These are phyloP conservation scores for Chymomyza costata DNA, from an alignment of 1,140 invertebrate genomes.

Conservation along the genomic window DNA sequence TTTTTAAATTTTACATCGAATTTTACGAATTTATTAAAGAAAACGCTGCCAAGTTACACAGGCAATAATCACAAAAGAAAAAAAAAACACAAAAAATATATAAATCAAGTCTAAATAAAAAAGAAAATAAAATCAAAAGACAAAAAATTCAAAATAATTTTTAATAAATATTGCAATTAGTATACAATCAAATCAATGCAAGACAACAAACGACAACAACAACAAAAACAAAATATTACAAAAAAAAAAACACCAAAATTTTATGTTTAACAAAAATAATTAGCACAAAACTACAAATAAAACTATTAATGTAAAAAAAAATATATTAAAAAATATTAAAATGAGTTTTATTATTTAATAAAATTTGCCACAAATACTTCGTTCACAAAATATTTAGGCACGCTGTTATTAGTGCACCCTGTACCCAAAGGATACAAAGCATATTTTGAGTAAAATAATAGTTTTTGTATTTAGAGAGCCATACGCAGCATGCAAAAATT, in stretches of 20 bases:
- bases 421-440: too few relatives aligned
- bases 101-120: slow-evolving; percentile 14
- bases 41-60: neutral
- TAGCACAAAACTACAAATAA: slow-evolving; percentile 70
- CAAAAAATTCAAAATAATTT: slow-evolving; percentile 49
- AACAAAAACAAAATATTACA: slow-evolving; percentile 23
- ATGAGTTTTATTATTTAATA: too few relatives aligned
- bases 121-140: slow-evolving; percentile 24
- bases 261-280: slow-evolving; percentile 66
- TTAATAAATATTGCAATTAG: slow-evolving; percentile 44
- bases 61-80: slow-evolving; percentile 23
- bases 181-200: slow-evolving; percentile 61
- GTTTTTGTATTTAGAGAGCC: too few relatives aligned
- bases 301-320: slow-evolving; percentile 66
- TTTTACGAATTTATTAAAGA: slow-evolving; percentile 67
- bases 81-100: slow-evolving; percentile 15
- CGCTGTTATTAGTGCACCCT: too few relatives aligned
- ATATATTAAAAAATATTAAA: slow-evolving; percentile 55
- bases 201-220: slow-evolving; percentile 40
- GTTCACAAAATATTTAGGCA: too few relatives aligned
- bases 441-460: too few relatives aligned
- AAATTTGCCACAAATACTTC: too few relatives aligned
- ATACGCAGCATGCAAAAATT: too few relatives aligned
- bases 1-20: slow-evolving; percentile 72
- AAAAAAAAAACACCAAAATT: slow-evolving; percentile 31